These are phyloP conservation scores for Poecilobothrus nobilitatus DNA, from an alignment of 2,888 invertebrate species.

Conservation along the genomic window DNA sequence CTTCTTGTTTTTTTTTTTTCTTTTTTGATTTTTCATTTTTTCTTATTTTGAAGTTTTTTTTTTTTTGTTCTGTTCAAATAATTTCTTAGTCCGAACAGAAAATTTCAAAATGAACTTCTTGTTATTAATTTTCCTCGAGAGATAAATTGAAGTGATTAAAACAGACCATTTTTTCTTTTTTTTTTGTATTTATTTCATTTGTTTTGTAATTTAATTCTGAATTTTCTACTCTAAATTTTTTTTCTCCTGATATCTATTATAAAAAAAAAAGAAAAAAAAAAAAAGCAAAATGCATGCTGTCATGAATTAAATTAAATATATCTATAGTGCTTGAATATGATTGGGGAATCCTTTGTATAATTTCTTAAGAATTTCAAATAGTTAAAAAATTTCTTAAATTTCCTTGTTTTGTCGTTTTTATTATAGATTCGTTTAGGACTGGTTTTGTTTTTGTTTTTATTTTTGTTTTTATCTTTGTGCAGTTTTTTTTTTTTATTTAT, in stretches of 20 bases:
- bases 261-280: too few relatives aligned
- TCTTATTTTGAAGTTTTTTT: not conserved
- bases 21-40: not conserved
- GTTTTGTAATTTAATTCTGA: too few relatives aligned
- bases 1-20: not conserved
- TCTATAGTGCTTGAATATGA: not conserved
- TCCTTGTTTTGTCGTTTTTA: not conserved
- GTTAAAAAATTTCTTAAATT: not conserved
- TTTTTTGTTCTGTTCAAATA: not conserved
- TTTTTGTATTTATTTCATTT: too few relatives aligned
- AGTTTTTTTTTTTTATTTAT: not conserved
- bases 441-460: not conserved
- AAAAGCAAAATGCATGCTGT: not conserved
- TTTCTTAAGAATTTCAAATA: not conserved
- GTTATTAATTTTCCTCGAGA: too few relatives aligned
- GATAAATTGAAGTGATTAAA: too few relatives aligned
- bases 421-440: too few relatives aligned
- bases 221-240: too few relatives aligned
- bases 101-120: too few relatives aligned
- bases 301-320: not conserved
- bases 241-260: too few relatives aligned
- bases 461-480: not conserved
- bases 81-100: not conserved
- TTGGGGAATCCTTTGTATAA: slow-evolving; percentile 4
- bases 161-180: too few relatives aligned